Evolutionary conservation across 2,797 vertebrate genomes (phyloP), one percentile per base, ranked within the genome.

Genomic region (Sarcophilus harrisii): DNA sequence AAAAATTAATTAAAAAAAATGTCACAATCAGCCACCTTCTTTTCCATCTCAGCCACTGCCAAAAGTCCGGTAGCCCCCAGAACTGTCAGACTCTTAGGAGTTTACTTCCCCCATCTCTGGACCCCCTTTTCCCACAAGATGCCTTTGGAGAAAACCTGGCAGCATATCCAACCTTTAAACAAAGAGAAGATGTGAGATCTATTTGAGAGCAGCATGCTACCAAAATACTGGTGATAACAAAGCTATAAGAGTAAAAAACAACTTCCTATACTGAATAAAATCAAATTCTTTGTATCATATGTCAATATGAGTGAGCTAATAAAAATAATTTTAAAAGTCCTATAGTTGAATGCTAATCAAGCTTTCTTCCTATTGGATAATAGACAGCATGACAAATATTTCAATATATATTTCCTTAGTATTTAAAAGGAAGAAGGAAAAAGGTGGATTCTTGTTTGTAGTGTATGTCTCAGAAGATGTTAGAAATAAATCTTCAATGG

Each of bases 391-490:
- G 99, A 49, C 49, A 49, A 49, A 2, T 4, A 49, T 99, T 92
- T 99, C 99, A 14, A 99, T 99, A 0, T 99, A 99, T 95, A 99
- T 99, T 93, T 99, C 99, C 0, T 99, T 99, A 98, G 99, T 99
- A 94, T 99, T 99, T 0, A 99, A 99, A 97, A 99, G 99, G 0
- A 99, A 99, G 49, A 49, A 49, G 49, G 49, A 49, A 49, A 49
- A 2, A 49, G 49, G 4, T 49, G 49, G 49, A 49, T 49, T 49
- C 49, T 49, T 49, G 49, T 49, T 3, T 49, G 49, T 99, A 99
- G 99, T 99, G 6, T 99, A 99, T 0, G 99, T 99, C 99, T 87
- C 99, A 99, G 99, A 99, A 99, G 99, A 99, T 99, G 3, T 99
- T 0, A 99, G 99, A 94, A 96, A 87, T 16, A 90, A 93, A 24